Evolutionary conservation across 2,797 vertebrate species (phyloP), one percentile per base, ranked within the genome.

Genomic region (Hypotaenidia philippensis): DNA sequence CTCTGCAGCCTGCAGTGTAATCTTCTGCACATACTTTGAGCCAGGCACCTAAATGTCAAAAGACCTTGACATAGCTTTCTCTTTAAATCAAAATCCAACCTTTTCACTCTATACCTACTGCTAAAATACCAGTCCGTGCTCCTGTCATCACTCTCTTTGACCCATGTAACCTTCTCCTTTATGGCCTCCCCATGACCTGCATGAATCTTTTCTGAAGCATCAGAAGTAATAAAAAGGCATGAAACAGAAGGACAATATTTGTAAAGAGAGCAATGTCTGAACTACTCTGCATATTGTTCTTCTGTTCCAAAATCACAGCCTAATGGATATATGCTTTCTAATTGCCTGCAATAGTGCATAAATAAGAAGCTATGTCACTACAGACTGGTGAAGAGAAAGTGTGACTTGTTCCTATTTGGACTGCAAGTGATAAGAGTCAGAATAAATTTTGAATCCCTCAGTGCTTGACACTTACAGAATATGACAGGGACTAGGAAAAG

Each of bases 361-460:
- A 90, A 82, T 90, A 83, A 80, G 57, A 89, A 50, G 32, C 38
- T 89, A 65, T 34, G 81, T 78, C 69, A 89, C 72, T 69, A 89
- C 16, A 47, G 52, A 27, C 34, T 87, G 56, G 60, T 77, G 65
- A 93, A 84, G 66, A 70, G 32, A 90, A 93, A 94, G 50, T 69
- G 49, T 81, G 57, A 86, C 41, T 72, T 91, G 61, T 50, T 32
- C 87, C 71, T 85, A 78, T 75, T 85, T 91, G 87, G 61, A 80
- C 70, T 87, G 57, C 38, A 94, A 90, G 71, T 69, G 61, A 59
- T 85, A 61, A 74, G 19, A 92, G 56, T 60, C 6, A 3, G 84
- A 95, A 91, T 65, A 91, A 91, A 92, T 88, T 88, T 78, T 89
- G 16, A 87, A 93, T 72, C 20, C 11, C 10, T 81, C 61, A 69